Evolutionary conservation across 1,140 invertebrate species (phyloP), one percentile per base, ranked within the genome.

Genomic region (Pseudomyrmex sp.): DNA sequence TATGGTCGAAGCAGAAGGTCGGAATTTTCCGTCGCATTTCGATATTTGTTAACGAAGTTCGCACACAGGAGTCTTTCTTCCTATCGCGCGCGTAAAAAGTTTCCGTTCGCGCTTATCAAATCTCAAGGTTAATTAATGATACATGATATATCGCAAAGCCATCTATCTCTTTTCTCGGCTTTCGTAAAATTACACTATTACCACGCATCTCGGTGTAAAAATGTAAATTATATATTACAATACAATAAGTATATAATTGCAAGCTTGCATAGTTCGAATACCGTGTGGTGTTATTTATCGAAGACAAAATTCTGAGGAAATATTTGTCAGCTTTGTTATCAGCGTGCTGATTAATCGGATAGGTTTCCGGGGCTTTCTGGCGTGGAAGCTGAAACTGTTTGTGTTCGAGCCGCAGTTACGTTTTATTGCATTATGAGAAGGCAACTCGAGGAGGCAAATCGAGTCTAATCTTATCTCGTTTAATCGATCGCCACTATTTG

Each of bases 11-110:
- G 2, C 58, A 79, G 18, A 59, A 70, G 62, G 10, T 59, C 15
- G 20, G 15, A 72, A 80, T 20, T 80, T 80, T 72, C 8, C 35
- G 18, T 18, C 48, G 15, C 20, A n/a, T 48, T 50, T 80, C 66
- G n/a, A 59, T 44, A 69, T 79, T 58, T 69, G 20, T 79, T 70
- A 70, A 80, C 66, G 3, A 61, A 80, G 54, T 80, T 80, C 7
- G 13, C 18, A 15, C 13, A 62, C 35, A 35, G n/a, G 10, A 7
- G 13, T 10, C 5, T 18, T 76, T 9, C 23, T 59, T 46, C 26
- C 18, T 23, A 35, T 18, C 1, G 35, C 20, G 15, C 13, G 2
- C 35, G 13, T 2, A 10, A 2, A 70, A 80, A 44, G 44, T 12
- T 59, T 12, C 35, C 5, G 46, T 4, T 15, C 3, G 66, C 56